Percentiles rank a stretch among this genome's conserved stretches.
These are phyloP conservation scores for Lepidocyrtinus sp. DNA, from an alignment of 2,888 invertebrate species.

Conservation along the genomic window DNA sequence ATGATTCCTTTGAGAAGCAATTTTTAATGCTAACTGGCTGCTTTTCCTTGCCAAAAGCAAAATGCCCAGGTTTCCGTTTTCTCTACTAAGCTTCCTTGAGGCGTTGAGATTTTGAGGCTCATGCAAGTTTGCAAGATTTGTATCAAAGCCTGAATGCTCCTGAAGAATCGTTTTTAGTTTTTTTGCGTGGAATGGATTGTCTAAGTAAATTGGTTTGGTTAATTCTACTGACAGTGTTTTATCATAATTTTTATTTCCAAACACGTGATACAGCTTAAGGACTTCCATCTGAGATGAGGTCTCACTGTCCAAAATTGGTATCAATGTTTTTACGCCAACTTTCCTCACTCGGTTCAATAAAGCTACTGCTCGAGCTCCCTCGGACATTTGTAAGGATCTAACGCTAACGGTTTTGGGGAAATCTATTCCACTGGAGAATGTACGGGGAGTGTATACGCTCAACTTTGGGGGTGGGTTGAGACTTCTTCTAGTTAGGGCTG, in stretches of 20 bases:
- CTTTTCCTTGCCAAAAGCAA: slow-evolving; percentile 61
- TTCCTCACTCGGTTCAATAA: slow-evolving; percentile 65
- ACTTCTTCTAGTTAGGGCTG: not conserved
- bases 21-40: slow-evolving; percentile 58
- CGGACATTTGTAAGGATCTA: slow-evolving; percentile 65
- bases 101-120: too few relatives aligned
- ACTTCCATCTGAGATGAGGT: slow-evolving; percentile 45
- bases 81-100: too few relatives aligned
- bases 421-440: not conserved
- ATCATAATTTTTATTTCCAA: slow-evolving; percentile 36
- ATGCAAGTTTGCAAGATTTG: slow-evolving; percentile 14
- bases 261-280: slow-evolving; percentile 42
- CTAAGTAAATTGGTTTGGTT: slow-evolving; percentile 56
- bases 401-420: slow-evolving; percentile 32
- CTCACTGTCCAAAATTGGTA: slow-evolving; percentile 63
- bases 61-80: slow-evolving; percentile 47
- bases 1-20: slow-evolving; percentile 57
- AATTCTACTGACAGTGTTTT: slow-evolving; percentile 43
- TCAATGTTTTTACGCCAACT: slow-evolving; percentile 59
- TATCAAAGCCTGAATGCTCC: slow-evolving; percentile 29
- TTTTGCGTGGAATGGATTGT: slow-evolving; percentile 35
- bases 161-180: slow-evolving; percentile 47
- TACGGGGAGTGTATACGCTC: slow-evolving; percentile 40
- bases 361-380: slow-evolving; percentile 52
- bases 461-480: too few relatives aligned